Conservation (phyloP, 2,888 invertebrate genomes). For the Noctua comes region DNA sequence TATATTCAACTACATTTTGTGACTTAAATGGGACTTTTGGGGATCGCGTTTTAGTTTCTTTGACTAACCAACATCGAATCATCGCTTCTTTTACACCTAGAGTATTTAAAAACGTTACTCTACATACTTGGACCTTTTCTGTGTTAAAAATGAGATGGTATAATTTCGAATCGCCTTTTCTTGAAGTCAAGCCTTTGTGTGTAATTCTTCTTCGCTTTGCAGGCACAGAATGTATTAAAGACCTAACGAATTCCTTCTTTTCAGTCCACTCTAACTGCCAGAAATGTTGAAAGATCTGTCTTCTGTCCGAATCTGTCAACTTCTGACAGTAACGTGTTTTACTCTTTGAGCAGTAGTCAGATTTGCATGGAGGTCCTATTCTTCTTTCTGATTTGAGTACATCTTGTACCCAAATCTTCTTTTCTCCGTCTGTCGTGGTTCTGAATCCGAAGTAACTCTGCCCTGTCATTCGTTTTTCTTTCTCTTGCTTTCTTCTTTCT, state of each 20-base stretch:
- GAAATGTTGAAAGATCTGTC: conserved; percentile 75
- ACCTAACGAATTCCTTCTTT: conserved; percentile 75
- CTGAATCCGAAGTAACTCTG: conserved; percentile 81
- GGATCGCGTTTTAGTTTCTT: conserved; percentile 64
- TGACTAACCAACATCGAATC: conserved; percentile 77
- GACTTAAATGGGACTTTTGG: conserved; percentile 75
- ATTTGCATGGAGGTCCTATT: conserved; percentile 75
- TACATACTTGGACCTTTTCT: conserved; percentile 73
- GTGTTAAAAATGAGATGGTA: conserved; percentile 73
- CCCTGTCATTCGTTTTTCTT: conserved; percentile 80
- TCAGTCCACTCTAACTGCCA: conserved; percentile 81
- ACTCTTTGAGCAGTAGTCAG: conserved; percentile 73
- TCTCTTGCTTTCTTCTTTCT: conserved; percentile 75
- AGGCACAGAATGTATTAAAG: conserved; percentile 74
- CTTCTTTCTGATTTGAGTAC: conserved; percentile 77
- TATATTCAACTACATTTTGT: conserved; percentile 74
- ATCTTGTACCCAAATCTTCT: conserved; percentile 78
- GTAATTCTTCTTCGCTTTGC: conserved; percentile 73
- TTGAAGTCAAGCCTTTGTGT: conserved; percentile 71
- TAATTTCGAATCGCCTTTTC: conserved; percentile 78
- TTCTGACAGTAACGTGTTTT: conserved; percentile 67
- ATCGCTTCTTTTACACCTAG: conserved; percentile 82
- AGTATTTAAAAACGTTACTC: conserved; percentile 80
- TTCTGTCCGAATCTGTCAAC: conserved; percentile 70
- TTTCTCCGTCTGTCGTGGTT: conserved; percentile 60